Percentiles rank a stretch among this genome's conserved stretches.
Evolutionary conservation across 2,888 invertebrate species (phyloP).

Genomic region (Catocala nupta): DNA sequence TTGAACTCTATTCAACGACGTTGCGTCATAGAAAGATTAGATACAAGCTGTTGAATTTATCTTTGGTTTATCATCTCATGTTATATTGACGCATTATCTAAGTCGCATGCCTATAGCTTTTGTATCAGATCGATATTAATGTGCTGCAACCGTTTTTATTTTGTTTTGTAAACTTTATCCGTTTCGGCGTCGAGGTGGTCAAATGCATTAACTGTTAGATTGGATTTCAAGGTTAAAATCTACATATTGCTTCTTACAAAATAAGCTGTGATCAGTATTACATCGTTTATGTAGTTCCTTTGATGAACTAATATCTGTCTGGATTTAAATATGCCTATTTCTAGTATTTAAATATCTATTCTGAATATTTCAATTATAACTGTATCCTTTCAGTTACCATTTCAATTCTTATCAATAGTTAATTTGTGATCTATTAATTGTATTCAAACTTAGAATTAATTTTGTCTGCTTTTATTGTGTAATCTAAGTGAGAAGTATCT

Average conservation of each 20-base stretch:
- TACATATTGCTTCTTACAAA: conserved; percentile 13
- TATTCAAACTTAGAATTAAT: no score
- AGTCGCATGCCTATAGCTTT: background rate
- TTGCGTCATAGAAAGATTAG: conserved; percentile 52
- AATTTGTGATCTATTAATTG: no score
- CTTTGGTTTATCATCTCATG: conserved; percentile 28
- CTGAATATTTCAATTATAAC: no score
- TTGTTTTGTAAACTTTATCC: conserved; percentile 23
- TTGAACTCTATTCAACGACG: conserved; percentile 44
- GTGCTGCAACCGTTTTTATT: conserved; percentile 17
- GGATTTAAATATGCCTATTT: no score
- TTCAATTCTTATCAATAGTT: no score
- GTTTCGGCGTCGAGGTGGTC: conserved; percentile 27
- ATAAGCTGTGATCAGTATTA: no score
- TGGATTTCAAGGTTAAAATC: conserved; percentile 37
- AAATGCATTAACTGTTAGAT: conserved; percentile 33
- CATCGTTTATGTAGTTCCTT: no score
- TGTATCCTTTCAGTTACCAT: no score
- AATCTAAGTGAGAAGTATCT: background rate
- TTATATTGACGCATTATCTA: conserved; percentile 17
- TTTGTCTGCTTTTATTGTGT: no score
- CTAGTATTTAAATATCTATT: conserved; percentile 1
- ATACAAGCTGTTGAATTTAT: conserved; percentile 37
- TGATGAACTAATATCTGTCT: no score
- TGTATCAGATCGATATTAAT: background rate